Base-by-base conservation (phyloP, 2,113 vertebrate genomes). In the Colinus virginianus region DNA sequence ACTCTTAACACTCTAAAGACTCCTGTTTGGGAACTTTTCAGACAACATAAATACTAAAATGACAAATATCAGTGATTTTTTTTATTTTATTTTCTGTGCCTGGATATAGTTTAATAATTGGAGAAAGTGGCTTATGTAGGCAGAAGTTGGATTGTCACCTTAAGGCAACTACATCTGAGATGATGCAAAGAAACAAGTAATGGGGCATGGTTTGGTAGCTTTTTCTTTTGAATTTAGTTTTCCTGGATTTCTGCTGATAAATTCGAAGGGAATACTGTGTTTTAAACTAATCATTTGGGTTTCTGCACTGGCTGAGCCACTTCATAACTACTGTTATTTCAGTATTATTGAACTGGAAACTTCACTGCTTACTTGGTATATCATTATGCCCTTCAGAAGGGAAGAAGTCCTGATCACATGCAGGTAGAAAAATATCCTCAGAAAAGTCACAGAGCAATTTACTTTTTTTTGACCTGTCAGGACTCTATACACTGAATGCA, bases 61-160 rank as follows among this genome's bases (percentile, higher is more conserved):
- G 83, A 96, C 5, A 1, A 96, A 97, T 96, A 75, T 84, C 32
- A 83, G 87, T 95, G 95, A 88, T 95, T 93, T 63, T 96, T 96
- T 36, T 36, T 36, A 7, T 94, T 67, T 77, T 77, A 63, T 96
- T 64, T 75, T 84, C 66, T 67, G 3, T 87, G 66, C 72, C 82
- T 53, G 62, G 32, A 69, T 92, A 22, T 81, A 82, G 36, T 86
- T 90, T 43, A 34, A 94, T 78, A 86, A 84, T 96, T 25, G 0
- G 55, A 96, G 97, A 95, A 95, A 95, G 26, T 19, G 36, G 72
- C 36, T 43, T 58, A 28, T 25, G 36, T 36, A 93, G n/a, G 46
- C 59, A 68, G 58, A 96, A 96, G 56, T 45, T 46, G 38, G 74
- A 18, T 53, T 42, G 81, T 72, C 93, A 97, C 78, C 82, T 94